Percentiles rank a stretch among this genome's conserved stretches.
phyloP scores from a whole-genome alignment of 2,113 vertebrate species.

The Aegotheles bennettii region DNA sequence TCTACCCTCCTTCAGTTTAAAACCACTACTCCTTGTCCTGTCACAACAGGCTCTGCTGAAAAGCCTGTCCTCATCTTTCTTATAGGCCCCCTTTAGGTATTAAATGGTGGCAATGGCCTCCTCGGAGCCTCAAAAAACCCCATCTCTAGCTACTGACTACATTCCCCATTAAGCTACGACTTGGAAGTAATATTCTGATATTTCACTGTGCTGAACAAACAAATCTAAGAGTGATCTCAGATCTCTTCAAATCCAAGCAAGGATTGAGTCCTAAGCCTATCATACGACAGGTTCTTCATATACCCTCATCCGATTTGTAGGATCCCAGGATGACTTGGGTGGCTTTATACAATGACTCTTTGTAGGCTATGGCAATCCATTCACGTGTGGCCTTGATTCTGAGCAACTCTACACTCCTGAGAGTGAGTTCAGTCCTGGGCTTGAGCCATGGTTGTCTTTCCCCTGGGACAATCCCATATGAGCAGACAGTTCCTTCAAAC shows the following conservation, averaged over 20 bases:
- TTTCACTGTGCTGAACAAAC: background rate
- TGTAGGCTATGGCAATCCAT: background rate
- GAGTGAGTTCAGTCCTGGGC: conserved; percentile 5
- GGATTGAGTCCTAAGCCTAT: background rate
- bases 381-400: background rate
- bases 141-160: background rate
- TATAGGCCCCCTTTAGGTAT: too few relatives aligned
- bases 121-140: background rate
- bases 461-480: fast-evolving
- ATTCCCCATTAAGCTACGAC: fast-evolving
- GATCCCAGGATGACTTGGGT: background rate
- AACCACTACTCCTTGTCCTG: too few relatives aligned
- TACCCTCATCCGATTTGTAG: fast-evolving
- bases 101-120: too few relatives aligned
- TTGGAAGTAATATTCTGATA: background rate
- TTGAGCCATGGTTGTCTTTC: background rate
- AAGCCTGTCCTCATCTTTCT: too few relatives aligned
- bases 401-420: background rate
- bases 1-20: too few relatives aligned
- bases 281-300: background rate
- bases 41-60: too few relatives aligned
- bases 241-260: background rate
- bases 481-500: background rate
- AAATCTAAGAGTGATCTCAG: background rate
- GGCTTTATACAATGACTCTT: background rate